These are phyloP conservation scores for Scartelaos histophorus DNA, from an alignment of 2,113 vertebrate species.

Conservation along the genomic window DNA sequence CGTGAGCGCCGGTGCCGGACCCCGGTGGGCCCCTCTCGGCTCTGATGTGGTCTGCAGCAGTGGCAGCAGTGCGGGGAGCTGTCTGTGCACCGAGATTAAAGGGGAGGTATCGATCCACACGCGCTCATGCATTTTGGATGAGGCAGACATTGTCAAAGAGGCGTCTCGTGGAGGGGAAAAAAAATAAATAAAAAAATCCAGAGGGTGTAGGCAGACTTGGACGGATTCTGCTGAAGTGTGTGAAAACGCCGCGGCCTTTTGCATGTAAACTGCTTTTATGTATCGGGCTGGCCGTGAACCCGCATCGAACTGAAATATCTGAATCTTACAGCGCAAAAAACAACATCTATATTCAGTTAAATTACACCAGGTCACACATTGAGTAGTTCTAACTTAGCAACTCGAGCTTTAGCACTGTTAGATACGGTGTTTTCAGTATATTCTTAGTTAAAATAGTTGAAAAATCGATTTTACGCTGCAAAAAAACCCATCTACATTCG, in stretches of 20 bases:
- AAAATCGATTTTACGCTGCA: no score
- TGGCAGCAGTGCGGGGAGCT: slow-evolving; percentile 60
- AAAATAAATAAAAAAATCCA: slow-evolving; percentile 17
- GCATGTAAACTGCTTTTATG: slow-evolving; percentile 64
- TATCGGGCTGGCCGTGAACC: slow-evolving; percentile 63
- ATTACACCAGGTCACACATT: no score
- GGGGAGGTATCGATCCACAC: slow-evolving; percentile 68
- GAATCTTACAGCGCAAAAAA: no score
- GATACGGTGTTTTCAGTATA: no score
- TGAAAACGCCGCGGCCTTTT: slow-evolving; percentile 60
- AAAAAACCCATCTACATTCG: no score
- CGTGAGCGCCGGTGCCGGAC: neutral
- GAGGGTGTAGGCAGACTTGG: slow-evolving; percentile 45
- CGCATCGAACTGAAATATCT: slow-evolving; percentile 56
- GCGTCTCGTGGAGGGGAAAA: slow-evolving; percentile 56
- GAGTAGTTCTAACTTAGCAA: no score
- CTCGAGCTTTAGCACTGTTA: no score
- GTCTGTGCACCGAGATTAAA: slow-evolving; percentile 74
- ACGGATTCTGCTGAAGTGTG: slow-evolving; percentile 67
- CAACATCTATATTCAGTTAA: no score
- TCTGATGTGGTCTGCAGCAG: slow-evolving; percentile 60
- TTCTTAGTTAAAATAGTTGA: no score
- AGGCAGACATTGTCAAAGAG: slow-evolving; percentile 74
- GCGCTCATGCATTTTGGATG: slow-evolving; percentile 74
- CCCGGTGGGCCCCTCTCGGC: slow-evolving; percentile 26